Base-by-base conservation (phyloP, 2,797 vertebrate genomes). In the Onychomys leucogaster region DNA sequence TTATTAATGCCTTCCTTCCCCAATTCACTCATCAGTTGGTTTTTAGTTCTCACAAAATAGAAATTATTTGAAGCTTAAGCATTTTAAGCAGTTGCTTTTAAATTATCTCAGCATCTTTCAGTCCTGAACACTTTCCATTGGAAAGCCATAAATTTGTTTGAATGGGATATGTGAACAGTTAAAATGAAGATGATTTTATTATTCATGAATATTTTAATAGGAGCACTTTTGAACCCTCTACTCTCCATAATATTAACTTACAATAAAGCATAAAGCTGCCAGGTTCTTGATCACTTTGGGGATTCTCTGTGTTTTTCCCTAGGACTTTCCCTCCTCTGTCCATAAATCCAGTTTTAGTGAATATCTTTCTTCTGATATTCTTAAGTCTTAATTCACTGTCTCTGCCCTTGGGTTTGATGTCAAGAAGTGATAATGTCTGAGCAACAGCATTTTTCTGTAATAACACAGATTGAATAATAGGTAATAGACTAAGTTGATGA, bases 121-220 rank as follows among this genome's bases (percentile, higher is more conserved):
- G 86, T 89, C 89, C 95, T 97, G 93, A 46, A 96, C 65, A 94
- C 97, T 98, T 97, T 96, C 95, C 88, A 87, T 91, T 97, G 96
- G 96, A 97, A 97, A 92, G 85, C n/a, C 94, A 85, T 97, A 97
- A 98, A 98, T 98, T 97, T 97, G 98, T 98, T 98, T 97, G 94
- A 98, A 98, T 97, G 96, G 97, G 95, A 98, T 71, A 82, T 93
- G 88, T 97, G 98, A 97, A 95, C 93, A 96, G 81, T 96, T 97
- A 97, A 97, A 97, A 98, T 93, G 95, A 98, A 97, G 89, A 95
- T 97, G 96, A 98, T 97, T 98, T 98, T 97, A 98, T 97, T 97
- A 98, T 97, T 98, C 98, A 98, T 96, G 96, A 98, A 98, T 90
- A 96, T 95, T 95, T 97, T 98, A 97, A 97, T 93, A 94, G 97